Conservation (phyloP, 2,113 vertebrate species). For the Platysteira castanea region DNA sequence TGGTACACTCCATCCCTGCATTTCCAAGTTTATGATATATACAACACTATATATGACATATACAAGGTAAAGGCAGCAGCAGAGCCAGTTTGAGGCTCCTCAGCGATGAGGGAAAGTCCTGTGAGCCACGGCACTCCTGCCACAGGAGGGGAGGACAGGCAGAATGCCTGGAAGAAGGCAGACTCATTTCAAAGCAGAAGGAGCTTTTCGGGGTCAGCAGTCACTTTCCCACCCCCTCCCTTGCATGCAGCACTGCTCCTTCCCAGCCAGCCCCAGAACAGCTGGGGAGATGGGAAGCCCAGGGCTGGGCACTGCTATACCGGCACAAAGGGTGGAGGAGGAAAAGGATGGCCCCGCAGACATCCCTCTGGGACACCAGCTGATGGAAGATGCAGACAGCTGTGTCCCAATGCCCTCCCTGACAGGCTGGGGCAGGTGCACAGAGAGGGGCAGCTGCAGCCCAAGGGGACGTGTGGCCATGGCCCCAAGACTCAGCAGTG, state of each 20-base stretch:
- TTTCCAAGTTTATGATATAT: neutral
- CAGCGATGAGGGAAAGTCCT: neutral
- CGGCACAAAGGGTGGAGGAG: neutral
- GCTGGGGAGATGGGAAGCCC: rapidly evolving
- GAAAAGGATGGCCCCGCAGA: neutral
- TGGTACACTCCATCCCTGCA: neutral
- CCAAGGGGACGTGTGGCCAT: rapidly evolving
- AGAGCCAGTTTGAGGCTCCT: neutral
- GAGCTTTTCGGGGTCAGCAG: neutral
- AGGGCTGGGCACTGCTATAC: neutral
- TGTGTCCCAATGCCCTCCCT: neutral
- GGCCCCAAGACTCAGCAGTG: neutral
- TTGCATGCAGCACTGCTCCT: neutral
- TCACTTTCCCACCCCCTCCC: rapidly evolving
- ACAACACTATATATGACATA: neutral
- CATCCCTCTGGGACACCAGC: neutral
- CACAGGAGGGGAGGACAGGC: neutral
- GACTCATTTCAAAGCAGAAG: neutral
- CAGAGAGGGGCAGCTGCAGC: neutral
- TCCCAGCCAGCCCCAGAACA: neutral
- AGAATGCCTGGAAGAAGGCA: neutral
- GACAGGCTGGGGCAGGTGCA: neutral
- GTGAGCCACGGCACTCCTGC: rapidly evolving
- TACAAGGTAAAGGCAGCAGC: neutral
- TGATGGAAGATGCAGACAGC: neutral